A percentile compares a stretch with the other conserved stretches of the same genome.
Evolutionary conservation across 2,113 vertebrate genomes (phyloP).

Genomic region (Cyprinodon tularosa): DNA sequence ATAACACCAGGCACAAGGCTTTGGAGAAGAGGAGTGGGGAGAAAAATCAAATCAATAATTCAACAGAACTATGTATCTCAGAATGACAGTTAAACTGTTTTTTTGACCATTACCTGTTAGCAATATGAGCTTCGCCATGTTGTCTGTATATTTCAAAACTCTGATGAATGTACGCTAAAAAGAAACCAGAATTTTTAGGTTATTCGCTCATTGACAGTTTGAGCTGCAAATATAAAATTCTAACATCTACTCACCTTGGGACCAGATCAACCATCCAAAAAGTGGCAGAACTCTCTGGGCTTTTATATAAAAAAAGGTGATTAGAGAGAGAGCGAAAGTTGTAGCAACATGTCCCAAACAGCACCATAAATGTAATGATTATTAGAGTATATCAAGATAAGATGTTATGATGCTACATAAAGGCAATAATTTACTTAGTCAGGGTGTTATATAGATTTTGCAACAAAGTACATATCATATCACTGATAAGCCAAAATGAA

Average conservation of each 20-base stretch:
- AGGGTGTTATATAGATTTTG: neutral
- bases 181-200: neutral
- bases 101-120: constrained; percentile 63
- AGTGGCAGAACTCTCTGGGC: neutral
- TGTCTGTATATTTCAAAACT: constrained; percentile 20
- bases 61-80: too few species aligned
- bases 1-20: constrained; percentile 77
- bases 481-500: neutral
- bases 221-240: neutral
- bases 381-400: constrained; percentile 50
- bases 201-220: neutral
- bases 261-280: constrained; percentile 12
- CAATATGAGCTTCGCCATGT: constrained; percentile 68
- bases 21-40: neutral
- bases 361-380: constrained; percentile 35
- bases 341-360: neutral
- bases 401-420: constrained; percentile 4
- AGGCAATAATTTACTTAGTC: constrained; percentile 41
- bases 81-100: neutral
- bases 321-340: neutral
- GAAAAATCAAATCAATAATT: neutral
- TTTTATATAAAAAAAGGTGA: constrained; percentile 49
- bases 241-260: constrained; percentile 34
- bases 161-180: neutral
- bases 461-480: neutral